These are phyloP conservation scores for Caenorhabditis inopinata DNA, from an alignment of 1,140 invertebrate species.

Conservation along the genomic window DNA sequence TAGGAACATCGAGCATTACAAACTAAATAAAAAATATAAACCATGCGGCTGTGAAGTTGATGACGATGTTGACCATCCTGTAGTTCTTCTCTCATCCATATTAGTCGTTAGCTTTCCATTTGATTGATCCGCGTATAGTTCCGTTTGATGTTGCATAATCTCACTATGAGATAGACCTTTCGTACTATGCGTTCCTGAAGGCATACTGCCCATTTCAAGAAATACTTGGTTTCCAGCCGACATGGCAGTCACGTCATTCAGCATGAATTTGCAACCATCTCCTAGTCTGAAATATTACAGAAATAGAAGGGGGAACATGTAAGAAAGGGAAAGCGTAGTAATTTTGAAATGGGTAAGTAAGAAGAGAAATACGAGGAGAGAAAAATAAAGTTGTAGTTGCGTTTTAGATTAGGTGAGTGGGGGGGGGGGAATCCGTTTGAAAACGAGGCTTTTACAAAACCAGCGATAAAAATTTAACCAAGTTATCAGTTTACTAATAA, in stretches of 20 bases:
- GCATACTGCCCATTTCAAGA: background rate
- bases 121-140: background rate
- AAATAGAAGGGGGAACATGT: background rate
- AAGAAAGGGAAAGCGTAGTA: background rate
- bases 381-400: no score
- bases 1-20: background rate
- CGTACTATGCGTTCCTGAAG: background rate
- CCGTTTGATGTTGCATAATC: background rate
- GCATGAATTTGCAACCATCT: conserved; percentile 7
- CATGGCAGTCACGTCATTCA: background rate
- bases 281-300: conserved; percentile 17
- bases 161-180: background rate
- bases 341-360: no score
- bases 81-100: background rate
- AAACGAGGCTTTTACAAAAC: background rate
- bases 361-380: background rate
- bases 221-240: background rate
- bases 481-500: background rate
- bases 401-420: background rate
- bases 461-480: background rate
- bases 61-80: background rate
- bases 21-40: background rate
- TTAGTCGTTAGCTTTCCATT: no score
- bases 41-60: background rate
- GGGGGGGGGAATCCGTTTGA: background rate